These are phyloP conservation scores for Petrolisthes manimaculis DNA, from an alignment of 2,888 invertebrate genomes.

Conservation along the genomic window DNA sequence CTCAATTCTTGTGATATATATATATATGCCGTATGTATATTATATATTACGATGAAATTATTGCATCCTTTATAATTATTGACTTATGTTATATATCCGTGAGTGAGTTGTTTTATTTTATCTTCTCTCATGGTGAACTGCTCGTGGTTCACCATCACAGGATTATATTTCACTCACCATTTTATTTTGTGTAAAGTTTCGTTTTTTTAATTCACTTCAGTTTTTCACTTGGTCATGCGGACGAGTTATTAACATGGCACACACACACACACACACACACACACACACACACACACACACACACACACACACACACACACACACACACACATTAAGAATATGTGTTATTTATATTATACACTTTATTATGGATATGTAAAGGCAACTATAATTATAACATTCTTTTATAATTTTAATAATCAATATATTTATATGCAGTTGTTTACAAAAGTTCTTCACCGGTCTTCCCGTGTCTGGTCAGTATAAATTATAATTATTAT, in stretches of 20 bases:
- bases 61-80: too few relatives aligned
- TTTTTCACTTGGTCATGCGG: not conserved
- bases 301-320: not conserved
- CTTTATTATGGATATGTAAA: conserved; percentile 18
- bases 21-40: not conserved
- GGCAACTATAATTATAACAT: not conserved
- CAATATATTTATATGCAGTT: not conserved
- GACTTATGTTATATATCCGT: too few relatives aligned
- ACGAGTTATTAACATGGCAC: not conserved
- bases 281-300: not conserved
- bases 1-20: not conserved
- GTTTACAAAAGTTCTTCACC: too few relatives aligned
- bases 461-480: too few relatives aligned
- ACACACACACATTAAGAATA: not conserved
- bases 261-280: not conserved
- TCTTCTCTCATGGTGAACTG: not conserved
- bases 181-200: conserved; percentile 6
- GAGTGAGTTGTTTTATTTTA: too few relatives aligned
- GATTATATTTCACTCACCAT: not conserved
- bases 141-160: not conserved
- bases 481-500: too few relatives aligned
- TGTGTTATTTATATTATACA: not conserved
- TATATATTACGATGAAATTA: too few relatives aligned
- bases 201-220: not conserved
- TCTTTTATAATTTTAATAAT: conserved; percentile 1